Conservation (phyloP, 2,797 vertebrate species). For the Chloroceryle inda region DNA sequence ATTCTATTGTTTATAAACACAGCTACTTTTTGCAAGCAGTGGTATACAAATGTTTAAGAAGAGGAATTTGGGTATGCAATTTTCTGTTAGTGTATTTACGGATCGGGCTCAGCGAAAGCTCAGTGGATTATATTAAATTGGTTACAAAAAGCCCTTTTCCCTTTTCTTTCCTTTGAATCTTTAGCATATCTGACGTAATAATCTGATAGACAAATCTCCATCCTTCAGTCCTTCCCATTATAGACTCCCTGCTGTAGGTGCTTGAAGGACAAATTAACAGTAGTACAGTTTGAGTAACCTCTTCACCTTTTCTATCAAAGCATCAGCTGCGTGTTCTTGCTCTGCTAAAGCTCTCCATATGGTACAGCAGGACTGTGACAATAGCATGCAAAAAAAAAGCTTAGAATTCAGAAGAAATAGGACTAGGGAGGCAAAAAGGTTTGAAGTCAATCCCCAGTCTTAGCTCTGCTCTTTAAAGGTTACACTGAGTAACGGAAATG, state of each 20-base stretch:
- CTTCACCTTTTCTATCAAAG: constrained; percentile 86
- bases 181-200: constrained; percentile 74
- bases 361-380: constrained; percentile 81
- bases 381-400: constrained; percentile 1
- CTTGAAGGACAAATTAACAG: constrained; percentile 91
- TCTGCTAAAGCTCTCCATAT: constrained; percentile 85
- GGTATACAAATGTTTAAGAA: constrained; percentile 12
- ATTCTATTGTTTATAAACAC: constrained; percentile 57
- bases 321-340: constrained; percentile 85
- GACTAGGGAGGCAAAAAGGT: constrained; percentile 47
- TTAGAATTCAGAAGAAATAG: constrained; percentile 26
- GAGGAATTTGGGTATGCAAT: constrained; percentile 44
- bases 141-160: constrained; percentile 61
- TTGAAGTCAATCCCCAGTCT: constrained; percentile 52
- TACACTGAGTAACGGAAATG: constrained; percentile 60
- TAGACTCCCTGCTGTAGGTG: constrained; percentile 87
- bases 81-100: constrained; percentile 58
- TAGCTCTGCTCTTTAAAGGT: constrained; percentile 71
- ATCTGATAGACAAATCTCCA: constrained; percentile 74
- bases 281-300: constrained; percentile 88
- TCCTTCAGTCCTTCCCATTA: constrained; percentile 82
- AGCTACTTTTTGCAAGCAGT: neutral
- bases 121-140: constrained; percentile 68
- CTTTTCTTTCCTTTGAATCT: constrained; percentile 61
- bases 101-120: constrained; percentile 40